Percentiles rank a stretch among this genome's conserved stretches.
Conservation (phyloP, 2,113 vertebrate species). For the Bubo bubo region DNA sequence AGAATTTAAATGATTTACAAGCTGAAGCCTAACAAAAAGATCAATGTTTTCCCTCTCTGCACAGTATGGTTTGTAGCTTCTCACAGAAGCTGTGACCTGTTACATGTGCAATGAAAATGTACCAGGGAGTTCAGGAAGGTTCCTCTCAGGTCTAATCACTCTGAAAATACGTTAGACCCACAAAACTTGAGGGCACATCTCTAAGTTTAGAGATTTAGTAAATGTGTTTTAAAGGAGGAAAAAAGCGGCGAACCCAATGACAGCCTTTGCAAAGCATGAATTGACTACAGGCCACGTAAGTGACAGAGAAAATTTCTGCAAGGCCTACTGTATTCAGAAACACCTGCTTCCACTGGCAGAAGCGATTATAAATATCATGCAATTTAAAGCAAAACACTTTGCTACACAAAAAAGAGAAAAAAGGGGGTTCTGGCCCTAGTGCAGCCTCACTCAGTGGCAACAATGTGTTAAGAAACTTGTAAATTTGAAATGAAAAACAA, state of each 20-base stretch:
- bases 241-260: neutral
- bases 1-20: neutral
- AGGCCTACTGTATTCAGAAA: neutral
- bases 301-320: neutral
- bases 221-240: neutral
- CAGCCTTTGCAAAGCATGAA: neutral
- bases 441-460: neutral
- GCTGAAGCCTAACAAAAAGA: neutral
- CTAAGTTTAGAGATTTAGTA: neutral
- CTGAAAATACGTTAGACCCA: neutral
- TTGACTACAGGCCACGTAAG: neutral
- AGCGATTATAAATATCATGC: accelerated
- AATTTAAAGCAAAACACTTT: neutral
- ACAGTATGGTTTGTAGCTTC: neutral
- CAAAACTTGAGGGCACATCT: neutral
- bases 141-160: neutral
- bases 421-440: neutral
- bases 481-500: neutral
- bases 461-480: neutral
- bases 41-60: neutral
- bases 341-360: neutral
- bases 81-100: neutral
- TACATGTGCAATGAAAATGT: too few species aligned
- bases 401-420: neutral
- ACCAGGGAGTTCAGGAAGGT: neutral